Evolutionary conservation across 2,888 invertebrate genomes (phyloP), one percentile per base, ranked within the genome.

Genomic region (Limenitis camilla): DNA sequence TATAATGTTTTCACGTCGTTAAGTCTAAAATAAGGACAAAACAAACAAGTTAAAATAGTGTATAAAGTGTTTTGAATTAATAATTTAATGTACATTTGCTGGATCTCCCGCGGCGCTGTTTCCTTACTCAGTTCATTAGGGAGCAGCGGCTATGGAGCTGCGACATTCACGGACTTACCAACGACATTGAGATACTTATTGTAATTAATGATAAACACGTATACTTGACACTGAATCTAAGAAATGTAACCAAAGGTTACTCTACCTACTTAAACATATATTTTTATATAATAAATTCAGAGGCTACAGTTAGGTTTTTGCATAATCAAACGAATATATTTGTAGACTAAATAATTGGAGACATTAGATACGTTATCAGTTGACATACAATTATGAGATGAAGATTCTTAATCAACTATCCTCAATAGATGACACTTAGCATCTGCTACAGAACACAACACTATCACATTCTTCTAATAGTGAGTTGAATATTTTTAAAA

Each of bases 1-100:
- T n/a, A n/a, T 80, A 74, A 81, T 82, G 79, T 83, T 85, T 84
- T 83, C 80, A 81, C 81, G 72, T 84, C 81, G 78, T 86, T 82
- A 83, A 80, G 72, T 45, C 36, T 36, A 29, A 30, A 45, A 45
- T 45, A 76, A 84, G 78, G 76, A 81, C 40, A 84, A 84, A 77
- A 80, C 75, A 78, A 83, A 82, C 86, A 86, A 84, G 81, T 74
- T 81, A 76, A 77, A 74, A 77, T 73, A 67, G 71, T 45, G 45
- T 76, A 72, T 58, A 73, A 76, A 73, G 72, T 75, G 80, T 80
- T 81, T 82, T 82, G 82, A 83, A 83, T 83, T 82, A 81, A 82
- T 83, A 82, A 84, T 76, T 80, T 81, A 81, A 19, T 50, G 43
- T 35, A 38, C 33, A 5, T 69, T 74, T 68, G 72, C 68, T 66